A percentile compares a stretch with the other conserved stretches of the same genome.
Conservation (phyloP, 2,888 invertebrate genomes). For the Habrosyne pyritoides region DNA sequence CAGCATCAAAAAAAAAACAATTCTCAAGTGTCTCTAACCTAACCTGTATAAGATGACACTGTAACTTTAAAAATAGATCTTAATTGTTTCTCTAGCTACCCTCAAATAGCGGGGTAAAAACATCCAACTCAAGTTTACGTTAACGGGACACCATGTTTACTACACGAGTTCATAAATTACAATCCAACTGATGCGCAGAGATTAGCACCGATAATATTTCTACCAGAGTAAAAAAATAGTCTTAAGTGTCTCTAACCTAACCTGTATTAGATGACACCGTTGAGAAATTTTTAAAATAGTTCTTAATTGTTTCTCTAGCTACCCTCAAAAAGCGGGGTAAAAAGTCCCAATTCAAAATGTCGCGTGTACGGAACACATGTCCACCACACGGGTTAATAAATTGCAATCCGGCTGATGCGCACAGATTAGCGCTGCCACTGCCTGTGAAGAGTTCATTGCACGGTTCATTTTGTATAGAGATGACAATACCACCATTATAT, state of each 20-base stretch:
- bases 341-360: constrained; percentile 10
- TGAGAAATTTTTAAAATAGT: too few species aligned
- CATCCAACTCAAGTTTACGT: constrained; percentile 14
- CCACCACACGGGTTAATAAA: constrained; percentile 55
- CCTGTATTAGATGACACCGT: too few species aligned
- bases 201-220: too few species aligned
- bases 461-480: constrained; percentile 45
- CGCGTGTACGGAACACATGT: constrained; percentile 36
- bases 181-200: constrained; percentile 53
- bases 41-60: too few species aligned
- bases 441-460: constrained; percentile 58
- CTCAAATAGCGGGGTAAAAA: constrained; percentile 9
- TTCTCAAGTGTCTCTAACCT: too few species aligned
- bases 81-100: constrained; percentile 1
- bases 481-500: constrained; percentile 22
- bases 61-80: neutral
- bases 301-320: neutral
- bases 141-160: constrained; percentile 39
- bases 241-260: too few species aligned
- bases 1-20: too few species aligned
- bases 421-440: constrained; percentile 43
- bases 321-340: constrained; percentile 9
- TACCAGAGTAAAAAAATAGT: too few species aligned
- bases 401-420: constrained; percentile 58
- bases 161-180: constrained; percentile 61